Conservation (phyloP, 2,888 invertebrate species). For the Dinocampus coccinellae region DNA sequence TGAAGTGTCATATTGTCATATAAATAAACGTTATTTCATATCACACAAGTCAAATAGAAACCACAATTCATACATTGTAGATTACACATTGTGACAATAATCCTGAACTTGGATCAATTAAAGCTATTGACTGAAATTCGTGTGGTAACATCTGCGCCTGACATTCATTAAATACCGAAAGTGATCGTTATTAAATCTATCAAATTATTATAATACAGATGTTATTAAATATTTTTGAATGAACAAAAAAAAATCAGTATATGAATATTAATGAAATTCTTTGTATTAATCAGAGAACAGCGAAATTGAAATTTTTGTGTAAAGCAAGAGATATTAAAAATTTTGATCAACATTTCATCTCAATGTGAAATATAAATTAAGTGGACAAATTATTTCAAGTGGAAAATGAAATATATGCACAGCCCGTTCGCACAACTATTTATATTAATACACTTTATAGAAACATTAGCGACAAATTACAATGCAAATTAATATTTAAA, state of each 20-base stretch:
- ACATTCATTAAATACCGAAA: constrained; percentile 21
- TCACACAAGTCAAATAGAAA: background rate
- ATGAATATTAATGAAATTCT: no score
- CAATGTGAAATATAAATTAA: no score
- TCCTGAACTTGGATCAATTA: constrained; percentile 14
- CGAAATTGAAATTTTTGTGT: no score
- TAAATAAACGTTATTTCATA: background rate
- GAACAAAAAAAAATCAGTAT: no score
- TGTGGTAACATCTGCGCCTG: constrained; percentile 4
- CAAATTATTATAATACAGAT: background rate
- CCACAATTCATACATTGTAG: constrained; percentile 11
- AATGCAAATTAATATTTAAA: background rate
- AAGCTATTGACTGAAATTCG: constrained; percentile 10
- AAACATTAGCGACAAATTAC: background rate
- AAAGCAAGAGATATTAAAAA: no score
- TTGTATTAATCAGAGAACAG: no score
- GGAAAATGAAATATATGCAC: no score
- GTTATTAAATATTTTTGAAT: background rate
- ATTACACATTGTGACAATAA: background rate
- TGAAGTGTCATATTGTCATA: no score
- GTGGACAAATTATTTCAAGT: no score
- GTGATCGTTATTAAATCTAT: constrained; percentile 20
- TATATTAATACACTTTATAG: background rate
- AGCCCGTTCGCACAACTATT: no score
- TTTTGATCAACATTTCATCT: no score